Percentiles rank a stretch among this genome's conserved stretches.
Evolutionary conservation across 1,140 invertebrate species (phyloP).

Genomic region (Pollicipes pollicipes): DNA sequence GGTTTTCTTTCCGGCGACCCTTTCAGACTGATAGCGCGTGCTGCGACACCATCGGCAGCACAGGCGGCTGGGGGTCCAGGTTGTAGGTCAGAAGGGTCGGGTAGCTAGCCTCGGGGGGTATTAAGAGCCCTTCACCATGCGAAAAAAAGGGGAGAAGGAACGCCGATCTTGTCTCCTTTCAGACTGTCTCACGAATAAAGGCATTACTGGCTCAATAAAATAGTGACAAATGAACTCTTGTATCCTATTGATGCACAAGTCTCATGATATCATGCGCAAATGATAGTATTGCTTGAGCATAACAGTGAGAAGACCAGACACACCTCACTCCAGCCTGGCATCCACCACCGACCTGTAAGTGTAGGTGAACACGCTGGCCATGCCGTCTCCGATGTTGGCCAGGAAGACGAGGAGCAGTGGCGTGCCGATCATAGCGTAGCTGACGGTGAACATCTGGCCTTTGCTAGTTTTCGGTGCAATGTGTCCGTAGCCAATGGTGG

Average conservation of each 20-base stretch:
- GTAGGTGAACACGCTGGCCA: slow-evolving; percentile 20
- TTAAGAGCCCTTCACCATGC: too few species aligned
- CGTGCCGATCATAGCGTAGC: slow-evolving; percentile 24
- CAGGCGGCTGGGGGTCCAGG: slow-evolving; percentile 18
- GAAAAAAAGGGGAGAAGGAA: not conserved
- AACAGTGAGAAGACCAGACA: not conserved
- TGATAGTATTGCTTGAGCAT: not conserved
- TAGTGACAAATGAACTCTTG: not conserved
- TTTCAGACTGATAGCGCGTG: slow-evolving; percentile 15
- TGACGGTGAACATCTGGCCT: slow-evolving; percentile 22
- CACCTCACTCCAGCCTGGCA: not conserved
- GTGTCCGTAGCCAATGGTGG: slow-evolving; percentile 24
- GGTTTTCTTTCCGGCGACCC: slow-evolving; percentile 13
- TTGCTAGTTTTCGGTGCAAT: slow-evolving; percentile 20
- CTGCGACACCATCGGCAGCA: slow-evolving; percentile 20
- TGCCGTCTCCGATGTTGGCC: slow-evolving; percentile 22
- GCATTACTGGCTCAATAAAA: not conserved
- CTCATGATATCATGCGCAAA: not conserved
- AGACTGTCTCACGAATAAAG: not conserved
- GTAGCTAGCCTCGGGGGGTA: too few species aligned
- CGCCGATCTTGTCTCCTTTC: not conserved
- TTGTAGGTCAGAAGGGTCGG: too few species aligned
- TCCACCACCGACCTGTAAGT: slow-evolving; percentile 17
- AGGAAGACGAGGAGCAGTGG: slow-evolving; percentile 24
- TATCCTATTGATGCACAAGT: not conserved